phyloP scores from a whole-genome alignment of 2,888 invertebrate genomes.

The Melinopterus prodromus region DNA sequence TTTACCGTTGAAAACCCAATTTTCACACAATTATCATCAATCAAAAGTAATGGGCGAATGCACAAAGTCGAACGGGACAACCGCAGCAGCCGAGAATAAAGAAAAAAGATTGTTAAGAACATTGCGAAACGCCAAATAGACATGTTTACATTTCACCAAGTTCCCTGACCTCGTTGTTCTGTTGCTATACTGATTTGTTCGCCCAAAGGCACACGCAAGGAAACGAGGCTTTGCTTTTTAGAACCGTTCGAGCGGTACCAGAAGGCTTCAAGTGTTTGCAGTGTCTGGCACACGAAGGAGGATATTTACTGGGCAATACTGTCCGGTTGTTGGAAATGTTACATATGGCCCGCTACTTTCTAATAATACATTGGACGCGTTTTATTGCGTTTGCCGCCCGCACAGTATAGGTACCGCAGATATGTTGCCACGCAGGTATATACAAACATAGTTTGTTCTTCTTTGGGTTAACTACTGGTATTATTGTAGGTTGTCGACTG shows the following conservation, averaged over 20 bases:
- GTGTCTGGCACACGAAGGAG: not conserved
- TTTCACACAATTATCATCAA: not conserved
- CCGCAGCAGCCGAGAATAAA: not conserved
- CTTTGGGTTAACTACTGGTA: not conserved
- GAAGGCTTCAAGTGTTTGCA: not conserved
- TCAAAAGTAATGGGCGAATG: not conserved
- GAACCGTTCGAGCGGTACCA: constrained; percentile 4
- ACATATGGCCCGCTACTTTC: constrained; percentile 4
- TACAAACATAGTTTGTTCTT: no score
- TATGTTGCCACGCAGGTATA: not conserved
- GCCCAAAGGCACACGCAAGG: not conserved
- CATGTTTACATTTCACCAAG: not conserved
- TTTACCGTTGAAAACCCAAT: not conserved
- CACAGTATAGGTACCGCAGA: not conserved
- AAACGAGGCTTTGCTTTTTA: not conserved
- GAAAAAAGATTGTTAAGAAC: not conserved
- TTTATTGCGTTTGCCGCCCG: not conserved
- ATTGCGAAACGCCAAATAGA: not conserved
- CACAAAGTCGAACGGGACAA: not conserved
- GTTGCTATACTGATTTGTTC: not conserved
- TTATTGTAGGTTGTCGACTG: not conserved
- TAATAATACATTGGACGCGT: not conserved
- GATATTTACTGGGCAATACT: not conserved
- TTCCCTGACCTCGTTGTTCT: not conserved
- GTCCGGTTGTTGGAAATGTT: not conserved